Base-by-base conservation (phyloP, 2,797 vertebrate species). In the Lacerta agilis region DNA sequence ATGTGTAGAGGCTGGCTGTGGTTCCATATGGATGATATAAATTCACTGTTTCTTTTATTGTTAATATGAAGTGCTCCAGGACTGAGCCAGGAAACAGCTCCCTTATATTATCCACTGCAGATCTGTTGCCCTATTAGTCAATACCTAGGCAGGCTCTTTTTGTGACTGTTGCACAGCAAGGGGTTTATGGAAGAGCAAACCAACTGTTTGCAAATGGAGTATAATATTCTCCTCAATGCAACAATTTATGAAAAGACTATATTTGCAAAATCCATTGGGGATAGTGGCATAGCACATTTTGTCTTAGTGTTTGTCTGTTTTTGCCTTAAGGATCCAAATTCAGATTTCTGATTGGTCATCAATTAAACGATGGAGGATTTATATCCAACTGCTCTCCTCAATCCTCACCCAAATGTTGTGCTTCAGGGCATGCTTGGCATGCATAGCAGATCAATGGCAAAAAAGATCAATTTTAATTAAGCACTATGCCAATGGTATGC, bases 291-390 rank as follows among this genome's bases (percentile, higher is more conserved):
- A 76, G 43, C 83, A 20, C 79, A 88, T 23, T 77, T 81, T 82
- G 29, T 86, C 45, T n/a, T 61, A n/a, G 58, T 61, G 69, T 87
- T 79, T 55, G 38, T 69, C 89, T 80, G 23, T 72, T 93, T 94
- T 94, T 90, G n/a, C 73, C 55, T 87, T 83, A 55, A 80, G 90
- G 92, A 79, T 72, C 45, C 41, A 83, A 88, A 58, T 91, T 92
- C 76, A 91, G 86, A 88, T 92, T 88, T 94, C 71, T 33, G 36
- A 77, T 83, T 94, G 91, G 92, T 93, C 15, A n/a, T 87, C 77
- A 92, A 90, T 88, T 91, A 94, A 92, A 91, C 87, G 91, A 94
- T 66, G 92, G 92, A 88, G 90, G 91, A 92, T 92, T 93, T 90
- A 90, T 92, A 92, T 94, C 88, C 78, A 73, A 80, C 82, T 93